Base-by-base conservation (phyloP, 2,888 invertebrate genomes). In the Seira musarum region DNA sequence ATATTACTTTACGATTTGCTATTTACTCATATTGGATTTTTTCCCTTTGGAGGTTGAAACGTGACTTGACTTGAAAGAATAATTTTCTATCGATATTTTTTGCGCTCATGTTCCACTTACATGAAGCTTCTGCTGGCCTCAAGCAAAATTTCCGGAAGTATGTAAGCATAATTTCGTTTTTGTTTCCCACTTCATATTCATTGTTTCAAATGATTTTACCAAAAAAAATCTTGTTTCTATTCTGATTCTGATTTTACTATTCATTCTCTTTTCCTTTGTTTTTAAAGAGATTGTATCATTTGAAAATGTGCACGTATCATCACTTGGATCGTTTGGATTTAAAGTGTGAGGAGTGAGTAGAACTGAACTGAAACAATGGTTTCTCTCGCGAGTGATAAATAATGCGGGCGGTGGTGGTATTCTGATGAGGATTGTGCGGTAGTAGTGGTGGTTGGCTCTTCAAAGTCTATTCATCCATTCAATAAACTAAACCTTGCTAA, bases 261-360 rank as follows among this genome's bases (percentile, higher is more conserved):
- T 6, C 40, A 53, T 53, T 53, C 13, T 53, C 13, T 53, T 71
- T 17, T 21, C 71, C 61, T 71, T 71, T 70, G 70, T 71, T 71
- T 71, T 35, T 24, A 65, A 35, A 22, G 22, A 70, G 71, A 71
- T 71, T 21, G 63, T 71, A 71, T 71, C 61, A 53, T 53, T 53
- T 53, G 53, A 15, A 17, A 17, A 53, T 53, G 30, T 6, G 61
- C 61, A 21, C 22, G 61, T 22, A 64, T 24, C 30, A n/a, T 17
- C 30, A 21, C 25, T 64, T 21, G 19, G 10, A 61, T 61, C 19
- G 24, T 5, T 64, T 64, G 53, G 13, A 8, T 15, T 22, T 5
- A 21, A 61, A 61, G 61, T 21, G 61, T 21, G 10, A 61, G 19
- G n/a, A 53, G 15, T 2, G 17, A 53, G 15, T 3, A 53, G 53